These are phyloP conservation scores for Zophobas atratus DNA, from an alignment of 1,140 invertebrate genomes.

Conservation along the genomic window DNA sequence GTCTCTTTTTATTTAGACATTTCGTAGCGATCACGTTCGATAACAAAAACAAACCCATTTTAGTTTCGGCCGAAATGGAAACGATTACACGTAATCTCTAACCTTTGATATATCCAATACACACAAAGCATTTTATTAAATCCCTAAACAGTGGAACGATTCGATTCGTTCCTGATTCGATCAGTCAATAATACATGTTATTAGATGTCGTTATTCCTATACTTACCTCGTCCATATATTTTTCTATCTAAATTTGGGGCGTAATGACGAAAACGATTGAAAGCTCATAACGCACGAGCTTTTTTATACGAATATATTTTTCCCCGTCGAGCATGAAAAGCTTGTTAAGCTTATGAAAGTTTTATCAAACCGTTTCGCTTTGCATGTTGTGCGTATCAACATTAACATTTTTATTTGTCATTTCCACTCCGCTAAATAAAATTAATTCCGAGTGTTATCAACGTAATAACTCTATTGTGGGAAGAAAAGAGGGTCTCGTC, in stretches of 20 bases:
- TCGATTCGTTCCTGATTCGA: slow-evolving; percentile 15
- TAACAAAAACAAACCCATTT: neutral
- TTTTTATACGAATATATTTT: slow-evolving; percentile 21
- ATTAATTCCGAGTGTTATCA: slow-evolving; percentile 10
- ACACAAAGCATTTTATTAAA: slow-evolving; percentile 16
- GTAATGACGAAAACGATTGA: slow-evolving; percentile 19
- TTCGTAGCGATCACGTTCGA: too few relatives aligned
- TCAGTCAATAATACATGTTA: slow-evolving; percentile 15
- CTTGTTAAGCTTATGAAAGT: slow-evolving; percentile 24
- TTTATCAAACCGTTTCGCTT: slow-evolving; percentile 27
- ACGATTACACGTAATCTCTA: neutral
- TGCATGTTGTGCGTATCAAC: slow-evolving; percentile 14
- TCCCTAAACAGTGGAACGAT: neutral
- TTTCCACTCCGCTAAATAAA: slow-evolving; percentile 10
- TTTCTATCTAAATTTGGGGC: slow-evolving; percentile 10
- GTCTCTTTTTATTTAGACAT: neutral
- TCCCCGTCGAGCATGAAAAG: slow-evolving; percentile 11
- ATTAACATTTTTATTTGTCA: slow-evolving; percentile 38
- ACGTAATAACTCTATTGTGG: slow-evolving; percentile 21
- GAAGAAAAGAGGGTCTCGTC: neutral
- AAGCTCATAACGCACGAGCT: slow-evolving; percentile 1
- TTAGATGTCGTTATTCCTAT: slow-evolving; percentile 8
- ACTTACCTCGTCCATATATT: slow-evolving; percentile 17
- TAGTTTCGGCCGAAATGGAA: neutral
- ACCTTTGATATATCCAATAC: slow-evolving; percentile 10